Evolutionary conservation across 2,888 invertebrate genomes (phyloP).

Genomic region (Busseola fusca): DNA sequence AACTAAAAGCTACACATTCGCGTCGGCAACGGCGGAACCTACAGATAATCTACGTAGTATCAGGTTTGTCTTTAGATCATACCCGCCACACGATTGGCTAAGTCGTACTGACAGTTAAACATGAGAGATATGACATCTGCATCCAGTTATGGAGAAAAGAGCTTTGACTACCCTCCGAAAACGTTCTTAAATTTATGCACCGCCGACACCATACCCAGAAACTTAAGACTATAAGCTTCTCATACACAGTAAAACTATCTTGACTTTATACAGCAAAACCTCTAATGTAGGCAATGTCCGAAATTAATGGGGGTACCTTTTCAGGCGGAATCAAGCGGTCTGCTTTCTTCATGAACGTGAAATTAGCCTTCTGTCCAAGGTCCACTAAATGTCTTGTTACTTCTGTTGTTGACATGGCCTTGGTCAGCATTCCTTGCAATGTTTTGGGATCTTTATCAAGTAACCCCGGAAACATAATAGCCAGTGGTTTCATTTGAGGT

Average conservation of each 20-base stretch:
- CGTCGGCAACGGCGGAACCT: neutral
- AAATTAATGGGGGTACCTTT: conserved; percentile 69
- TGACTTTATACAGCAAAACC: neutral
- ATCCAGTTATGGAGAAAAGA: neutral
- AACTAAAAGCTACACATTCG: neutral
- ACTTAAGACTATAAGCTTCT: neutral
- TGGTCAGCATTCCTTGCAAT: conserved; percentile 77
- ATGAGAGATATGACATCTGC: neutral
- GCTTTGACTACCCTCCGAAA: neutral
- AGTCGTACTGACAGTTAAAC: neutral
- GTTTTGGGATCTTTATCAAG: conserved; percentile 79
- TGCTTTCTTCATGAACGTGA: conserved; percentile 82
- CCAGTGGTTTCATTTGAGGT: conserved; percentile 78
- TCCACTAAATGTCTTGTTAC: conserved; percentile 81
- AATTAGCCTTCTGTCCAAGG: conserved; percentile 82
- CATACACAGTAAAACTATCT: neutral
- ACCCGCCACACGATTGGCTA: neutral
- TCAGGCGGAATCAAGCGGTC: conserved; percentile 79
- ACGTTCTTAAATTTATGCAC: neutral
- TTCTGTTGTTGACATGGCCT: conserved; percentile 83
- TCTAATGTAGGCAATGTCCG: neutral
- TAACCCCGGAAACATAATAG: conserved; percentile 81
- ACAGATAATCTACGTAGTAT: neutral
- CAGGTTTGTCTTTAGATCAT: neutral
- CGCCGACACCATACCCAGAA: neutral